phyloP scores from a whole-genome alignment of 2,113 vertebrate species.

The Puntigrus tetrazona region DNA sequence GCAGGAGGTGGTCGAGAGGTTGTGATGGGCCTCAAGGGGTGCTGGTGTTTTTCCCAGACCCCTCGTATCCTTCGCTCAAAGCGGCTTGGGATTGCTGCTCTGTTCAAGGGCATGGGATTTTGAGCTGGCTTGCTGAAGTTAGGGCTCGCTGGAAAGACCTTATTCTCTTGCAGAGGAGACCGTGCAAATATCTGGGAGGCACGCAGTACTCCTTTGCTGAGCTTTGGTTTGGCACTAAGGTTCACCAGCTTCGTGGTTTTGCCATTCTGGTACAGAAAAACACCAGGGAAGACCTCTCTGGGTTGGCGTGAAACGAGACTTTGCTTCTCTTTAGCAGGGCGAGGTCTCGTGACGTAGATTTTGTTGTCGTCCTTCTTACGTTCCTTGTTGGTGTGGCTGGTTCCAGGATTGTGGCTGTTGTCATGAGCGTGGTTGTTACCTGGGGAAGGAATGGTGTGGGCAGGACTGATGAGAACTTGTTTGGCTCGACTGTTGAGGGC shows the following conservation, averaged over 20 bases:
- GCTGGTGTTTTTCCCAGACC: conserved; percentile 21
- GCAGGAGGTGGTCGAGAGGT: conserved; percentile 6
- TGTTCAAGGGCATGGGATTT: conserved; percentile 57
- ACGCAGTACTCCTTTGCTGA: conserved; percentile 60
- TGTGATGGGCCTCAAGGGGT: conserved; percentile 20
- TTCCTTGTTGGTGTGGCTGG: conserved; percentile 62
- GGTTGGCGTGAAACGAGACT: conserved; percentile 63
- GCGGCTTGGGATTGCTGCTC: conserved; percentile 53
- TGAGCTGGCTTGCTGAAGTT: conserved; percentile 66
- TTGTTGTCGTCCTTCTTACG: conserved; percentile 75
- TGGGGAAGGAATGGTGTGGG: conserved; percentile 56
- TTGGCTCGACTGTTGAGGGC: conserved; percentile 78
- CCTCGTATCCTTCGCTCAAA: conserved; percentile 53
- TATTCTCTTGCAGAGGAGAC: conserved; percentile 64
- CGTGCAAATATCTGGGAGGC: conserved; percentile 70
- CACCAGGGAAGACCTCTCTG: conserved; percentile 78
- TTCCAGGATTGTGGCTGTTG: conserved; percentile 42
- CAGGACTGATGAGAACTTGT: conserved; percentile 75
- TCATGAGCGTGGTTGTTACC: conserved; percentile 36
- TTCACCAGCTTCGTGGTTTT: conserved; percentile 79
- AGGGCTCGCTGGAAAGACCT: conserved; percentile 58
- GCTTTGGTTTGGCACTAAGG: conserved; percentile 70
- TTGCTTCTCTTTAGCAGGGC: conserved; percentile 71
- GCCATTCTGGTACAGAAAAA: conserved; percentile 83
- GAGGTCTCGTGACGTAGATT: conserved; percentile 90